Percentiles rank a stretch among this genome's conserved stretches.
phyloP scores from a whole-genome alignment of 2,797 vertebrate genomes.

The Aselliscus stoliczkanus region DNA sequence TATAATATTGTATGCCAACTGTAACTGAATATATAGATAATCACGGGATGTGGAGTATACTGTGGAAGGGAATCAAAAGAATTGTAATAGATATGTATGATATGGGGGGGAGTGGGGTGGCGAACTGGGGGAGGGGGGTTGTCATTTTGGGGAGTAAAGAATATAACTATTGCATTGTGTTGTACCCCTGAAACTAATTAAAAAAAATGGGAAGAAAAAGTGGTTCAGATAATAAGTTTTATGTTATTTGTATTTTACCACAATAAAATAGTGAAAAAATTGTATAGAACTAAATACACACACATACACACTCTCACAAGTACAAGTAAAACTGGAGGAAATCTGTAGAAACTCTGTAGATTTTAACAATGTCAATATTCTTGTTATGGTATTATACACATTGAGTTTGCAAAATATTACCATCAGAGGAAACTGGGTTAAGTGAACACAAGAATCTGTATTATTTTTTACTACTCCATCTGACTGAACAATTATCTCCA shows the following conservation, averaged over 20 bases:
- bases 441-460: background rate
- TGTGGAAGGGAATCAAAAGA: no score
- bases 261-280: background rate
- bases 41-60: no score
- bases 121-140: no score
- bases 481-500: background rate
- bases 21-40: no score
- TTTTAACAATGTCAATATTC: background rate
- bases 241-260: background rate
- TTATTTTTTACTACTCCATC: background rate
- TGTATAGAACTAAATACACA: background rate
- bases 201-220: no score
- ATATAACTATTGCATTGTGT: no score
- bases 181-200: no score
- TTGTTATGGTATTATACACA: background rate
- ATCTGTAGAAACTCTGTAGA: background rate
- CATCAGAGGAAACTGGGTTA: background rate
- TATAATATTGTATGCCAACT: no score
- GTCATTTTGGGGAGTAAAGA: no score
- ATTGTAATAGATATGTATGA: no score
- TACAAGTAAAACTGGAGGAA: background rate
- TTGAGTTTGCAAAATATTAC: background rate
- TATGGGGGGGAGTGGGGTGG: no score
- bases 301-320: background rate
- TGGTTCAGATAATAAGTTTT: background rate